These are phyloP conservation scores for Palloptera scutellata DNA, from an alignment of 2,888 invertebrate genomes.

Conservation along the genomic window DNA sequence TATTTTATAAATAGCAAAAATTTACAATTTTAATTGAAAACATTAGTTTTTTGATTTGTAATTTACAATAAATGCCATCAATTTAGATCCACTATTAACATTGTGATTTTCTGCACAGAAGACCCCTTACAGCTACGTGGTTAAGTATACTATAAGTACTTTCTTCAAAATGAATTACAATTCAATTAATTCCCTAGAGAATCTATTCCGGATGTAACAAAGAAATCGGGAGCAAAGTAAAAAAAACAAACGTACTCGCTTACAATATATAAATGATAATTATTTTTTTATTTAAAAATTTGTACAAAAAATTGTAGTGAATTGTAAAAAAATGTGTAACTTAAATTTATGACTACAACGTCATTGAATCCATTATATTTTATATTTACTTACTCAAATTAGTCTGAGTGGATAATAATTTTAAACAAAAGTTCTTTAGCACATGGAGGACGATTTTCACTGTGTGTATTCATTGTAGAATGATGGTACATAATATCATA, in stretches of 20 bases:
- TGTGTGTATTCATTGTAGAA: constrained; percentile 20
- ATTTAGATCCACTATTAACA: neutral
- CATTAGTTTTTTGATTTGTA: neutral
- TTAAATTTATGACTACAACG: constrained; percentile 59
- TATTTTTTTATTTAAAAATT: neutral
- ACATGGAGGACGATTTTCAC: constrained; percentile 56
- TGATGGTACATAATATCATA: constrained; percentile 7
- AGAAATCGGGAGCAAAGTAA: too few relatives aligned
- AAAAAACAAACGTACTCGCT: too few relatives aligned
- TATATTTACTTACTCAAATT: neutral
- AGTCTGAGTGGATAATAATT: constrained; percentile 18
- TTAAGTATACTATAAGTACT: too few relatives aligned
- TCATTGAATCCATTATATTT: constrained; percentile 43
- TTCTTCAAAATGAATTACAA: too few relatives aligned
- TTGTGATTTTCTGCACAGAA: too few relatives aligned
- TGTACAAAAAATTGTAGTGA: neutral
- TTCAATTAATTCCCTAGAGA: too few relatives aligned
- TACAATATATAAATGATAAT: neutral
- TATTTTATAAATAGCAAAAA: too few relatives aligned
- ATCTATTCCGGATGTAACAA: too few relatives aligned
- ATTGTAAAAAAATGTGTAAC: constrained; percentile 25
- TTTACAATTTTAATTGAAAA: too few relatives aligned
- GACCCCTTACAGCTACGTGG: too few relatives aligned
- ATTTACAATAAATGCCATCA: constrained; percentile 11
- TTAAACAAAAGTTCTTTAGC: constrained; percentile 47